Evolutionary conservation across 2,797 vertebrate genomes (phyloP).

Genomic region (Protonibea diacanthus): DNA sequence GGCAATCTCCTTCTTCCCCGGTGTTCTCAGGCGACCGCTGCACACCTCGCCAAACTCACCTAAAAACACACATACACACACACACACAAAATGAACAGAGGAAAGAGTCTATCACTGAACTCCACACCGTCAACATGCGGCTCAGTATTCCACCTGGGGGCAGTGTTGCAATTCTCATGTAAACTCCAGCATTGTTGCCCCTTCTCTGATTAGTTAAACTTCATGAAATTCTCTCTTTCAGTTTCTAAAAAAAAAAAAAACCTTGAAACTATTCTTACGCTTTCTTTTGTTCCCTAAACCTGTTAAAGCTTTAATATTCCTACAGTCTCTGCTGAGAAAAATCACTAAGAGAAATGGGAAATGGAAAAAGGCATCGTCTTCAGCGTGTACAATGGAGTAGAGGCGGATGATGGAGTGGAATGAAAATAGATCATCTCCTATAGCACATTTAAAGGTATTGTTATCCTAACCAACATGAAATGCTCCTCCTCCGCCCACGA

Average conservation of each 20-base stretch:
- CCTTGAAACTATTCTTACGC: conserved; percentile 52
- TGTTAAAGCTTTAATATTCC: conserved; percentile 65
- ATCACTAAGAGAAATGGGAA: conserved; percentile 51
- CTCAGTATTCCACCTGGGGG: conserved; percentile 73
- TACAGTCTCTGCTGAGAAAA: conserved; percentile 41
- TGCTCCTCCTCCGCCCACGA: conserved; percentile 13
- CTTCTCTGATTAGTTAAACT: conserved; percentile 64
- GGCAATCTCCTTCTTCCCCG: conserved; percentile 94
- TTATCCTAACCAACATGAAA: conserved; percentile 46
- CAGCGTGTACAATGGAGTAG: conserved; percentile 19
- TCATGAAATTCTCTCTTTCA: conserved; percentile 47
- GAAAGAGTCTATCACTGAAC: not conserved
- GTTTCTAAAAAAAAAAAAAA: conserved; percentile 39
- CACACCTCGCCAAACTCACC: conserved; percentile 98
- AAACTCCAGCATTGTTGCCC: conserved; percentile 26
- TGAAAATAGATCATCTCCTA: conserved; percentile 66
- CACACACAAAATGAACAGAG: conserved; percentile 36
- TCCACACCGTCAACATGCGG: conserved; percentile 7
- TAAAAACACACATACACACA: conserved; percentile 51
- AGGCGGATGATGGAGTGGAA: conserved; percentile 31
- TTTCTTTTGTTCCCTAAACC: conserved; percentile 69
- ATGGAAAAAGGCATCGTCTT: conserved; percentile 38
- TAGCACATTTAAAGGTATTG: conserved; percentile 55
- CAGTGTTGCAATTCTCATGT: conserved; percentile 78
- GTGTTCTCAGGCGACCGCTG: conserved; percentile 93